Evolutionary conservation across 2,888 invertebrate genomes (phyloP), one percentile per base, ranked within the genome.

Genomic region (Agapetus fuscipes): DNA sequence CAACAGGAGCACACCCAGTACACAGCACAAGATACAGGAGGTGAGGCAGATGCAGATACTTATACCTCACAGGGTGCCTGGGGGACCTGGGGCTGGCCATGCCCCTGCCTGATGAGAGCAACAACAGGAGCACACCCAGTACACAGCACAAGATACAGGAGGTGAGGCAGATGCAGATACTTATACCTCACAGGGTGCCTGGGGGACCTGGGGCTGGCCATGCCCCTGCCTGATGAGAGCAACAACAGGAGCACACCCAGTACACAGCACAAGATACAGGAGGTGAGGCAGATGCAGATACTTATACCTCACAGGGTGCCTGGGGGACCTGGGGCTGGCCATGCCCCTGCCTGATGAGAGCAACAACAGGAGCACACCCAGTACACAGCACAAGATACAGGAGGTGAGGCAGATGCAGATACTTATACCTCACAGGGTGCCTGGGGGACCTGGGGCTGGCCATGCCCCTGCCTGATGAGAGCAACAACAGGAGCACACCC

Each of bases 381-480:
- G 2, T 39, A 43, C 10, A n/a, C 44, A 36, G 16, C 38, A 41
- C 9, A 36, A 38, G 17, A 46, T 43, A 13, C 44, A 41, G 33
- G 49, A 49, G 45, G 48, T 48, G 16, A 3, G n/a, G n/a, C n/a
- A n/a, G n/a, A n/a, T n/a, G n/a, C n/a, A n/a, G n/a, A n/a, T n/a
- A n/a, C n/a, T n/a, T n/a, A n/a, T n/a, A 85, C 61, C 74, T 83
- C 3, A 75, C 75, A 29, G 87, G 88, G 50, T 78, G 85, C 36
- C 76, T 95, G 33, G 87, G 87, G 11, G 94, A 95, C 64, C 74
- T 93, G 50, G 87, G 87, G 3, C 76, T 88, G 51, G 84, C 86
- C 2, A 74, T 86, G 50, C 74, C 46, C 2, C 17, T 49, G 17
- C 46, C 46, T 9, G 47, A 46, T 16, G 16, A 31, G 6, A 40